These are phyloP conservation scores for Apeltes quadracus DNA, from an alignment of 2,113 vertebrate genomes.

Conservation along the genomic window DNA sequence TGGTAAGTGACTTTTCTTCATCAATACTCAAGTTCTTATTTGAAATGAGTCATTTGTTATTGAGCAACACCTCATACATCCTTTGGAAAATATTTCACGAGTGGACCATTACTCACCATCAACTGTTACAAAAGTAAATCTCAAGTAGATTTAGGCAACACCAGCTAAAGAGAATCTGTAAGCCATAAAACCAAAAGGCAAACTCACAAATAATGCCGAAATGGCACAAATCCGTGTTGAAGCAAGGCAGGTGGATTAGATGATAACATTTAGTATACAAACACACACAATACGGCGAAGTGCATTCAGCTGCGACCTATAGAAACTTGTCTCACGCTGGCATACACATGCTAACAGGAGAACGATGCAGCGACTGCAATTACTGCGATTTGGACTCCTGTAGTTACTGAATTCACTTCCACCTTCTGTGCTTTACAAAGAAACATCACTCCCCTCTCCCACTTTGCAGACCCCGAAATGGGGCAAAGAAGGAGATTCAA, in stretches of 20 bases:
- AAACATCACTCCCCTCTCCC: constrained; percentile 52
- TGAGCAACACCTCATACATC: background rate
- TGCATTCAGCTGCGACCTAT: constrained; percentile 34
- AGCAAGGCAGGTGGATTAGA: constrained; percentile 24
- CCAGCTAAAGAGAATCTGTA: constrained; percentile 4
- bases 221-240: constrained; percentile 16
- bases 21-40: background rate
- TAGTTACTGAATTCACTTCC: constrained; percentile 69
- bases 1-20: background rate
- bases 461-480: constrained; percentile 51
- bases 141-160: background rate
- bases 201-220: background rate
- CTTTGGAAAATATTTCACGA: constrained; percentile 1
- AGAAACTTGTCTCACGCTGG: constrained; percentile 13
- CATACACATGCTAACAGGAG: constrained; percentile 17
- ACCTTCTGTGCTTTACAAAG: constrained; percentile 65
- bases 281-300: background rate
- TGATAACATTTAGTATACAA: background rate
- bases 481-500: constrained; percentile 4
- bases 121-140: constrained; percentile 26
- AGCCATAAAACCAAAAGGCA: constrained; percentile 1
- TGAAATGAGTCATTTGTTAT: background rate
- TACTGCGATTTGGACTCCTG: constrained; percentile 60
- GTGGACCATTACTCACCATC: constrained; percentile 18
- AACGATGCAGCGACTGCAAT: constrained; percentile 57